phyloP scores from a whole-genome alignment of 2,888 invertebrate genomes.

The Ischnura elegans region DNA sequence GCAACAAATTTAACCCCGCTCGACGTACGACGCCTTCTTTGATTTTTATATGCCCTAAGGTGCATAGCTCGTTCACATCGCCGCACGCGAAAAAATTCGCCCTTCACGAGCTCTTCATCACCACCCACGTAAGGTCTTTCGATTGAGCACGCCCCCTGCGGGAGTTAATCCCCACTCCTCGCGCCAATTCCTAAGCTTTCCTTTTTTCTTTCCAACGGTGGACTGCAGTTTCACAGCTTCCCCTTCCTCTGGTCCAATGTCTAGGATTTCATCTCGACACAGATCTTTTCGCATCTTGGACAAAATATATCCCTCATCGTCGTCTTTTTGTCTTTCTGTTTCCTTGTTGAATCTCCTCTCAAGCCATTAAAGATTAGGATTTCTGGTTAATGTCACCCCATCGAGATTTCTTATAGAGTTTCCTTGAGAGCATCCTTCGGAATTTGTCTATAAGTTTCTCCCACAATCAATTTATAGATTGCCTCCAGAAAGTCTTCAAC shows the following conservation, averaged over 20 bases:
- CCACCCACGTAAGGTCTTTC: background rate
- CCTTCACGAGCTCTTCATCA: background rate
- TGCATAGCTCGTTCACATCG: background rate
- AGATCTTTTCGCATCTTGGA: background rate
- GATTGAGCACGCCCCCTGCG: background rate
- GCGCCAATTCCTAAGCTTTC: background rate
- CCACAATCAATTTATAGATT: background rate
- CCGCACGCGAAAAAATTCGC: background rate
- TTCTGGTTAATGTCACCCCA: background rate
- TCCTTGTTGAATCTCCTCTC: background rate
- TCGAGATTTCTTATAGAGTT: background rate
- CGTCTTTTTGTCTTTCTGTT: background rate
- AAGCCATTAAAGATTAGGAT: background rate
- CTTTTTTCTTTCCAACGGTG: background rate
- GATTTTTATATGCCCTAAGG: background rate
- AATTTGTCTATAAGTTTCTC: background rate
- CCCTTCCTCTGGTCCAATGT: background rate
- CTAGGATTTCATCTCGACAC: background rate
- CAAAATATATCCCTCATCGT: background rate
- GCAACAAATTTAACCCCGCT: background rate
- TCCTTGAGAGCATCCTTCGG: background rate
- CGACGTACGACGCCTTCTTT: background rate
- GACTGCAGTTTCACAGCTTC: background rate
- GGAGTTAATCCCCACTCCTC: background rate
- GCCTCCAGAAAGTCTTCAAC: too few species aligned